phyloP scores from a whole-genome alignment of 1,140 invertebrate species.

The Dysdera silvatica region DNA sequence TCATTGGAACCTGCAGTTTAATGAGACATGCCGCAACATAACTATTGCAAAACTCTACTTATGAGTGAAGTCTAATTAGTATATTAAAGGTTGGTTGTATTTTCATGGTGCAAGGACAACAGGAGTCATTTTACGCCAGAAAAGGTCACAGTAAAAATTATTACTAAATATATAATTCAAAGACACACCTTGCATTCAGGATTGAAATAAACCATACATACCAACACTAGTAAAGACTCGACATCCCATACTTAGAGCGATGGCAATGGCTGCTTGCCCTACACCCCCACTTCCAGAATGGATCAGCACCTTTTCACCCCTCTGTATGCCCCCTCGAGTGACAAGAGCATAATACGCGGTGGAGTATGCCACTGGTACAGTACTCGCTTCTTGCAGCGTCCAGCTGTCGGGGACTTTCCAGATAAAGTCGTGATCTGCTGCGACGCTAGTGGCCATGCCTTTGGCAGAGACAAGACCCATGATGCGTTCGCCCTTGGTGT shows the following conservation, averaged over 20 bases:
- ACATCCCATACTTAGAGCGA: slow-evolving; percentile 77
- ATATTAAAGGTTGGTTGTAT: too few relatives aligned
- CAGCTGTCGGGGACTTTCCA: slow-evolving; percentile 84
- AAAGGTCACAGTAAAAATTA: slow-evolving; percentile 58
- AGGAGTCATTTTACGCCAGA: neutral
- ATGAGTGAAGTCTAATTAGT: too few relatives aligned
- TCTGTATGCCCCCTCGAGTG: slow-evolving; percentile 70
- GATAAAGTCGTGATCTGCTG: slow-evolving; percentile 74
- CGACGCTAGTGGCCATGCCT: slow-evolving; percentile 78
- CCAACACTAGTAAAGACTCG: slow-evolving; percentile 82
- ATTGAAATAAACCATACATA: slow-evolving; percentile 43
- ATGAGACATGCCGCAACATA: too few relatives aligned
- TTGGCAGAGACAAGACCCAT: slow-evolving; percentile 91
- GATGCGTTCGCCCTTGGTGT: slow-evolving; percentile 62
- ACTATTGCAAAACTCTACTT: too few relatives aligned
- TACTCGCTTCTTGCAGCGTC: slow-evolving; percentile 83
- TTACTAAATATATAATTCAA: slow-evolving; percentile 63
- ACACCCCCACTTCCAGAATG: slow-evolving; percentile 94
- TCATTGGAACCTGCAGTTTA: slow-evolving; percentile 59
- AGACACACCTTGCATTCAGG: too few relatives aligned
- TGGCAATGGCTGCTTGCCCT: slow-evolving; percentile 87
- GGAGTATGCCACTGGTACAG: slow-evolving; percentile 88
- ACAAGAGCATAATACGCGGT: slow-evolving; percentile 87
- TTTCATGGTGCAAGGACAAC: too few relatives aligned
- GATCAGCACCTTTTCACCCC: slow-evolving; percentile 78